Evolutionary conservation across 2,797 vertebrate genomes (phyloP).

Genomic region (Melanotaenia pygmaea): DNA sequence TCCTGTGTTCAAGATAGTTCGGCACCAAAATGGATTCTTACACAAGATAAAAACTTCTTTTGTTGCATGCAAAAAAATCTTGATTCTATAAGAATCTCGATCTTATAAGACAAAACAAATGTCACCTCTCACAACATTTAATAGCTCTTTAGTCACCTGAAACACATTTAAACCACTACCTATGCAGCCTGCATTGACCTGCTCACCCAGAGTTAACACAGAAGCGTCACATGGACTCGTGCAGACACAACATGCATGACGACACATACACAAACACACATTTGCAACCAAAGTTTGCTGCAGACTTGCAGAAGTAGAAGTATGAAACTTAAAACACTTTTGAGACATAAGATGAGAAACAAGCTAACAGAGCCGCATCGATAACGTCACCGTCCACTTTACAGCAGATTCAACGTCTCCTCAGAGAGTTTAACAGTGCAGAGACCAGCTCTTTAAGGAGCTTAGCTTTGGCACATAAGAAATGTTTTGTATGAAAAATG

Average conservation of each 20-base stretch:
- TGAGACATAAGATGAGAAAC: not conserved
- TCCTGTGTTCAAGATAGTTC: not conserved
- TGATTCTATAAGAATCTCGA: not conserved
- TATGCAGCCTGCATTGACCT: not conserved
- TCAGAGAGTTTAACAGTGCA: conserved; percentile 3
- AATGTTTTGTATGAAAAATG: not conserved
- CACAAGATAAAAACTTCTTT: not conserved
- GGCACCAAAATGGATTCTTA: not conserved
- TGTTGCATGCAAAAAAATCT: not conserved
- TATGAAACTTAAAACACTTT: not conserved
- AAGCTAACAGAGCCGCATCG: not conserved
- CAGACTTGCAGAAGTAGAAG: not conserved
- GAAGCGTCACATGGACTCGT: conserved; percentile 14
- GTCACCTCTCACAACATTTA: not conserved
- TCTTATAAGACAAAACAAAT: not conserved
- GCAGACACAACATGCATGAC: conserved; percentile 29
- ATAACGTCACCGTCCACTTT: not conserved
- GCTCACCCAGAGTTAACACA: not conserved
- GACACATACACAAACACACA: conserved; percentile 9
- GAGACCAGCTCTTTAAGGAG: conserved; percentile 13
- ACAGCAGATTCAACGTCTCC: conserved; percentile 22
- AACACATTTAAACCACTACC: not conserved
- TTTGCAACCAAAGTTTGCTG: too few species aligned
- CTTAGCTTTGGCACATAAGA: conserved; percentile 2
- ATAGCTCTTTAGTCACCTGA: not conserved